Percentiles rank a stretch among this genome's conserved stretches.
phyloP scores from a whole-genome alignment of 1,140 invertebrate genomes.

The Tetraneura akinire region DNA sequence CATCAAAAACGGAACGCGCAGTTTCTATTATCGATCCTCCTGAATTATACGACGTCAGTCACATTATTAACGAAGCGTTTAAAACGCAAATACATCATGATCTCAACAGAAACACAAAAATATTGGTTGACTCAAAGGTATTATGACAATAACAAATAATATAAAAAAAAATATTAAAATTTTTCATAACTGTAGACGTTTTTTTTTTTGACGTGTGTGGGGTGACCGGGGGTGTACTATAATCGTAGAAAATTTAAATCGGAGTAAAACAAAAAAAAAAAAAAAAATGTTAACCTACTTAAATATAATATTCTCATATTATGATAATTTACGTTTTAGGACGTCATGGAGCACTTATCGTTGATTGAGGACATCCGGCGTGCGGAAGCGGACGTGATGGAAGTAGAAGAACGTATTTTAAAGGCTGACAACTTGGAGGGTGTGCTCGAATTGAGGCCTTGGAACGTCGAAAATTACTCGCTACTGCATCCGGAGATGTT shows the following conservation, averaged over 20 bases:
- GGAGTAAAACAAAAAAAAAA: too few species aligned
- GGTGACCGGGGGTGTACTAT: too few species aligned
- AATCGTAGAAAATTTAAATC: too few species aligned
- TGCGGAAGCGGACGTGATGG: constrained; percentile 39
- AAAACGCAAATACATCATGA: neutral
- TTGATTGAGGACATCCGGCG: constrained; percentile 28
- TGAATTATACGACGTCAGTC: neutral
- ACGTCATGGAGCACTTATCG: neutral
- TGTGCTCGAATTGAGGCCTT: neutral
- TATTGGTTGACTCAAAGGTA: constrained; percentile 11
- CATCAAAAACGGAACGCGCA: neutral
- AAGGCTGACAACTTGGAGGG: neutral
- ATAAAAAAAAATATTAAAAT: too few species aligned
- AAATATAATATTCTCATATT: neutral
- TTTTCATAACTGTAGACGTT: too few species aligned
- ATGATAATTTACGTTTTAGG: neutral
- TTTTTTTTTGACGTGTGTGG: too few species aligned
- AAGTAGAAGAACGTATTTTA: constrained; percentile 27
- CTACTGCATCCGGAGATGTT: neutral
- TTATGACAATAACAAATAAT: too few species aligned
- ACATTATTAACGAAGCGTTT: neutral
- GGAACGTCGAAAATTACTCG: neutral
- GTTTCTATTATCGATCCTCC: neutral
- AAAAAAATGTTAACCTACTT: neutral
- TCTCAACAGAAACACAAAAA: neutral